Evolutionary conservation across 2,113 vertebrate genomes (phyloP).

Genomic region (Bettongia penicillata): DNA sequence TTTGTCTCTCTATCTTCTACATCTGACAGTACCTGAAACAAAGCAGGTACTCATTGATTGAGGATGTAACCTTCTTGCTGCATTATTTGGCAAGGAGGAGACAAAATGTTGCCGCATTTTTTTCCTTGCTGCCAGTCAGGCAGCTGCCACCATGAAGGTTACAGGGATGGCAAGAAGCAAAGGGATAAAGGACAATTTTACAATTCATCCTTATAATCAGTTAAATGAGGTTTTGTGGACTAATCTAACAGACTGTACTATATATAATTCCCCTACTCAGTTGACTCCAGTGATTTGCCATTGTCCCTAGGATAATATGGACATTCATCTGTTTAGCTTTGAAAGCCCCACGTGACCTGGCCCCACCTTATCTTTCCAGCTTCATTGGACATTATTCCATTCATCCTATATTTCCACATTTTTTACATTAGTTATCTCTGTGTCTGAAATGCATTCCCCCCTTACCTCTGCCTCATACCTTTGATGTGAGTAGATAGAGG

Average conservation of each 20-base stretch:
- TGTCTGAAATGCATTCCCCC: background rate
- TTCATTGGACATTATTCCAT: background rate
- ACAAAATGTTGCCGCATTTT: background rate
- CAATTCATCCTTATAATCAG: background rate
- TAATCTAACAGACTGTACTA: background rate
- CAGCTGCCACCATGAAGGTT: background rate
- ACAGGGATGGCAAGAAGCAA: background rate
- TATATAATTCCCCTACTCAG: background rate
- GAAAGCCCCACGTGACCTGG: too few relatives aligned
- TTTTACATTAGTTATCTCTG: background rate
- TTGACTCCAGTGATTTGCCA: too few relatives aligned
- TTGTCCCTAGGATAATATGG: too few relatives aligned
- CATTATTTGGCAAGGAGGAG: background rate
- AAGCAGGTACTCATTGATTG: too few relatives aligned
- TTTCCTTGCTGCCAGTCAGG: background rate
- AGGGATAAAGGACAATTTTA: background rate
- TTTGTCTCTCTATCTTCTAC: background rate
- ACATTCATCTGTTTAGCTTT: too few relatives aligned
- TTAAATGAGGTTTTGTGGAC: too few relatives aligned
- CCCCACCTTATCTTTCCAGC: background rate
- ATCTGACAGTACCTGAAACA: background rate
- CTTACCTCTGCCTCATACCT: background rate
- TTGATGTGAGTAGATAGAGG: background rate
- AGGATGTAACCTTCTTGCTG: background rate
- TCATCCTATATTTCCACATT: background rate